Percentiles rank a stretch among this genome's conserved stretches.
phyloP scores from a whole-genome alignment of 2,888 invertebrate species.

The Lochmaea crataegi region DNA sequence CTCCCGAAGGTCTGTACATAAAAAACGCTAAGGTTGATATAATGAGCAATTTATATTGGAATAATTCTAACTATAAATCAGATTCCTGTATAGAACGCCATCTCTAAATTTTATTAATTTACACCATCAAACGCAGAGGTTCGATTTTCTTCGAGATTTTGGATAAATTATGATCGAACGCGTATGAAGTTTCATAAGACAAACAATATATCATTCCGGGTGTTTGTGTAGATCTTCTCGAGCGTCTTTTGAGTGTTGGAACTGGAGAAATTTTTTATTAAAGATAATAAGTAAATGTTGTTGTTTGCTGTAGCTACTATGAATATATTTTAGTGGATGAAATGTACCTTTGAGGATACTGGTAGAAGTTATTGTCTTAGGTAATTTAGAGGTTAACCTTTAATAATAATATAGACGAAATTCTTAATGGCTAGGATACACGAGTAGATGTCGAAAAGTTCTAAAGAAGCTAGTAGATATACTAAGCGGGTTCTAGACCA shows the following conservation, averaged over 20 bases:
- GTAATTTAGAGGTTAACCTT: not conserved
- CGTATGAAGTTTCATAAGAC: slow-evolving; percentile 19
- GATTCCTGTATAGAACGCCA: not conserved
- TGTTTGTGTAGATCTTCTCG: slow-evolving; percentile 5
- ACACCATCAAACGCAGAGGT: not conserved
- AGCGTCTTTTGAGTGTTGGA: not conserved
- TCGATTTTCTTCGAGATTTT: slow-evolving; percentile 20
- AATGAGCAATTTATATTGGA: not conserved
- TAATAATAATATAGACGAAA: not conserved
- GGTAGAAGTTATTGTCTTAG: not conserved
- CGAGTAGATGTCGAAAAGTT: too few species aligned
- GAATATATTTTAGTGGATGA: not conserved
- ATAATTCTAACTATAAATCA: not conserved
- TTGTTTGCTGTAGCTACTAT: slow-evolving; percentile 9
- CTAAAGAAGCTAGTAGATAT: too few species aligned
- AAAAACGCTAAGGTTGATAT: too few species aligned
- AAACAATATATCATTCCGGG: slow-evolving; percentile 23
- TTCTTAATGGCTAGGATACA: too few species aligned
- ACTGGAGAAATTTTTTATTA: not conserved
- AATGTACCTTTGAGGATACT: too few species aligned
- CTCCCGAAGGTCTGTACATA: too few species aligned
- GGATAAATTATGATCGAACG: slow-evolving; percentile 15
- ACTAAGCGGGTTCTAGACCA: too few species aligned
- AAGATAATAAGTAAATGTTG: not conserved
- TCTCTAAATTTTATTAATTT: slow-evolving; percentile 3